Evolutionary conservation across 53 echinoderm and acorn worm genomes (phyloP), one percentile per base, ranked within the genome.

Genomic region (Apostichopus leukothele): DNA sequence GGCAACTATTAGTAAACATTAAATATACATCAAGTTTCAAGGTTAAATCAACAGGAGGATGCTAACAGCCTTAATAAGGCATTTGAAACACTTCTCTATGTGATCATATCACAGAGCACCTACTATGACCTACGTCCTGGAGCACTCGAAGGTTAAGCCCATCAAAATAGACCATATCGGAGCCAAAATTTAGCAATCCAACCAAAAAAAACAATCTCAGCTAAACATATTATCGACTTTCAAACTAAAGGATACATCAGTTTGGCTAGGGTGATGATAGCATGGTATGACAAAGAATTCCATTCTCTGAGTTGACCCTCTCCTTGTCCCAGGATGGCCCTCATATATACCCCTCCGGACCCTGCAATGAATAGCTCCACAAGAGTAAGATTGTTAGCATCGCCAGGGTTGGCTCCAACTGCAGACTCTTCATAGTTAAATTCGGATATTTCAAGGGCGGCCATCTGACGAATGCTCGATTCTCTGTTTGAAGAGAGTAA

Each of bases 221-320:
- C 10, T 1, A 57, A 57, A 57, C 1, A 57, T 57, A 9, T 57
- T 57, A 57, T 10, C 57, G 57, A 57, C 7, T 57, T 57, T 57
- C 10, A 39, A 39, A 57, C 57, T 9, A 57, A 95, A 97, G 97
- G 97, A 97, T 97, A 97, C 97, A 97, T 89, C 25, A 97, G 81
- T 73, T 93, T 93, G 9, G 92, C 90, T 25, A 97, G 50, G 52
- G 90, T 76, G 14, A 75, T 89, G 66, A 97, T 73, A 61, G 95
- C 95, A 7, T 91, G 88, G 61, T 88, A 93, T 76, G 91, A 86
- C 8, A 95, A 78, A 19, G 88, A 52, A 9, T 83, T 86, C 96
- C 96, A 96, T 67, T 89, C 77, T 63, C 88, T 74, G 57, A 91
- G 88, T 77, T 85, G 85, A 7, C 85, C 66, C 54, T 27, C 89